Conservation (phyloP, 2,113 vertebrate genomes). For the Podocnemis expansa region DNA sequence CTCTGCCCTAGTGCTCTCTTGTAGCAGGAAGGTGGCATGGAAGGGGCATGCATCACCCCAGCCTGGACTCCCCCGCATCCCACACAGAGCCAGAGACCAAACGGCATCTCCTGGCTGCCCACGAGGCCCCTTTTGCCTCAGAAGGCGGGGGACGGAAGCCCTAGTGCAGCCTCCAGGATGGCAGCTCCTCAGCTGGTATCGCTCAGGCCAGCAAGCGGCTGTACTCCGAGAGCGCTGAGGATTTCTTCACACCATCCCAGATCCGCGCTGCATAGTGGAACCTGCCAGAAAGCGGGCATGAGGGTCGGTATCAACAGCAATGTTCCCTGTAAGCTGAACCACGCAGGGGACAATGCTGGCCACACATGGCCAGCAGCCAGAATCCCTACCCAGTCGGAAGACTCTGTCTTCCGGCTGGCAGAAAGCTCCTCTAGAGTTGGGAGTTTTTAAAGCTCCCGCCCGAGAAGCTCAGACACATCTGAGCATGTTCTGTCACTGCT, state of each 20-base stretch:
- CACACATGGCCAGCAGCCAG: too few species aligned
- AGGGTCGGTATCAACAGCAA: background rate
- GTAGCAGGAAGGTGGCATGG: background rate
- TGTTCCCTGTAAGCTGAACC: too few species aligned
- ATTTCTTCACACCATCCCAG: slow-evolving; percentile 94
- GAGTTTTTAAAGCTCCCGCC: too few species aligned
- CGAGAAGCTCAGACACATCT: too few species aligned
- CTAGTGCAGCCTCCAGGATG: background rate
- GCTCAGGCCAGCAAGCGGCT: slow-evolving; percentile 86
- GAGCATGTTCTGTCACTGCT: too few species aligned
- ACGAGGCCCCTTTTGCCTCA: background rate
- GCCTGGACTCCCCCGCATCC: background rate
- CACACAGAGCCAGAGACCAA: too few species aligned
- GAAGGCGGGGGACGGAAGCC: background rate
- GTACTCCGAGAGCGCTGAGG: slow-evolving; percentile 89
- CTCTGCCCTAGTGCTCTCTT: background rate
- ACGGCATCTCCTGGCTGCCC: background rate
- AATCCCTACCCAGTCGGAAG: too few species aligned
- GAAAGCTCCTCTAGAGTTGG: too few species aligned
- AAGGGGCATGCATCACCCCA: background rate
- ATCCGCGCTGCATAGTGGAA: slow-evolving; percentile 93
- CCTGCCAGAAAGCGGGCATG: slow-evolving; percentile 66
- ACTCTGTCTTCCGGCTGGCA: too few species aligned
- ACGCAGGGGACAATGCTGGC: too few species aligned
- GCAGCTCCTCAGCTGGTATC: fast-evolving